phyloP scores from a whole-genome alignment of 2,797 vertebrate genomes.

The Coilia nasus region DNA sequence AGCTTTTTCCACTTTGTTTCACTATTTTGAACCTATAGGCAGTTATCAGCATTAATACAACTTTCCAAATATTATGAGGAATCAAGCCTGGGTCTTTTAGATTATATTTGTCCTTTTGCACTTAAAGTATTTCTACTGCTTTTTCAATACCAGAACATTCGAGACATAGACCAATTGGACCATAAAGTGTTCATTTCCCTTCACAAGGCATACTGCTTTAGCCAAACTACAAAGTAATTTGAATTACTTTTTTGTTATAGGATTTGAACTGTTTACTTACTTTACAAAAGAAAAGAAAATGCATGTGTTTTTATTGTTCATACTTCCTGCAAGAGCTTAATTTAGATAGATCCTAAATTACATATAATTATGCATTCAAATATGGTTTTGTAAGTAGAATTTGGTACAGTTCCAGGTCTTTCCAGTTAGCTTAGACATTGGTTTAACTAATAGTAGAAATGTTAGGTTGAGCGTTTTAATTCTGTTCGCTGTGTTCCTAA shows the following conservation, averaged over 20 bases:
- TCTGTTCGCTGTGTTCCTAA: not conserved
- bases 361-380: not conserved
- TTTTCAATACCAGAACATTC: too few relatives aligned
- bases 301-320: not conserved
- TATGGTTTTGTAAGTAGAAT: not conserved
- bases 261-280: not conserved
- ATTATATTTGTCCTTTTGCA: not conserved
- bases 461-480: not conserved
- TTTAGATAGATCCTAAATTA: not conserved
- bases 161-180: not conserved
- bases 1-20: not conserved
- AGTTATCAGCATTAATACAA: not conserved
- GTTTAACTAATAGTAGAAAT: not conserved
- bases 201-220: not conserved
- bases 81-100: not conserved
- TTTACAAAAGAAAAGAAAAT: not conserved
- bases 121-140: not conserved
- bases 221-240: too few relatives aligned
- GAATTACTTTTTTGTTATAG: not conserved
- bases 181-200: not conserved
- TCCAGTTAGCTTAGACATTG: not conserved
- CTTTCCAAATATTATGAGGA: not conserved
- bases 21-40: not conserved
- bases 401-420: not conserved
- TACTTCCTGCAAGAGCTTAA: too few relatives aligned